Base-by-base conservation (phyloP, 2,113 vertebrate genomes). In the Strix aluco region DNA sequence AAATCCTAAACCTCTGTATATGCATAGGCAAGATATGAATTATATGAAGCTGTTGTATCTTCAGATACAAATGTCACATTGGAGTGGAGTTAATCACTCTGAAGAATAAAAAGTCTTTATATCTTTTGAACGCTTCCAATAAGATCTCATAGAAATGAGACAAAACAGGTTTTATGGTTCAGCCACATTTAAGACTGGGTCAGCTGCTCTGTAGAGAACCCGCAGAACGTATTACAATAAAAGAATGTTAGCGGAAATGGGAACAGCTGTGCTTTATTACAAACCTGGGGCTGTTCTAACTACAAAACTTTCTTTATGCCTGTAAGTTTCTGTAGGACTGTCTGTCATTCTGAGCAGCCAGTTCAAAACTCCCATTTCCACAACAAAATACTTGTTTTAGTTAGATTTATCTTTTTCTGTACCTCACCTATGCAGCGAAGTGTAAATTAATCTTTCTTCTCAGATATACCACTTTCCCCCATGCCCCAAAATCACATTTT, bases 91-190 rank as follows among this genome's bases (percentile, higher is more conserved):
- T 78, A 84, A 95, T 72, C 34, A 38, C 57, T 73, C 44, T 27
- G 44, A 69, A 90, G 9, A 4, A 34, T 57, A 52, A 78, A 47
- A 62, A 32, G 44, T 42, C 90, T 81, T 78, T 95, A 18, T 77
- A 85, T 91, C 80, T 81, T 96, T 47, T 85, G 89, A 96, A 80
- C 3, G 12, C 52, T 92, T 94, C 63, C 93, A 89, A 54, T 71
- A 92, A 81, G 65, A 95, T 72, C 70, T 66, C 82, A 91, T 2
- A 91, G 73, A 92, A 96, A 92, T 34, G 19, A 86, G 70, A 95
- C 88, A 95, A 94, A 93, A 92, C 52, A 87, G 70, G 96, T 95
- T 96, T 96, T 89, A 95, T 92, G 90, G 91, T 95, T 96, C 85
- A 97, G 74, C 47, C 94, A 75, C 92, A 94, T 92, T 97, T 90